Conservation (phyloP, 2,888 invertebrate genomes). For the Melipona beecheii region DNA sequence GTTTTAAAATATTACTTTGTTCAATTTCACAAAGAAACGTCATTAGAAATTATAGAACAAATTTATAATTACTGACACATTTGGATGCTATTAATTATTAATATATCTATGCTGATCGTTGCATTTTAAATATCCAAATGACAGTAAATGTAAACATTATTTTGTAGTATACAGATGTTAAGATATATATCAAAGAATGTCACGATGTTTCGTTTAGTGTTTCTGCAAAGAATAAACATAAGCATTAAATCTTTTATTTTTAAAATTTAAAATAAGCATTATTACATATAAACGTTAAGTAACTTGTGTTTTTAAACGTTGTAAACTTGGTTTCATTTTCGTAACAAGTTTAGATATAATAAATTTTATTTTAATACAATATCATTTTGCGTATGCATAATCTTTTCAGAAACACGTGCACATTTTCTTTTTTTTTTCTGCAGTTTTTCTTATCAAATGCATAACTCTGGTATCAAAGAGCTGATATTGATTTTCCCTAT, state of each 20-base stretch:
- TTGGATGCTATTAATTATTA: conserved; percentile 44
- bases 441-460: conserved; percentile 78
- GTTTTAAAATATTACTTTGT: conserved; percentile 58
- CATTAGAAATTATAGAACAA: conserved; percentile 51
- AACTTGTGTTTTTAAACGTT: conserved; percentile 31
- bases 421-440: conserved; percentile 64
- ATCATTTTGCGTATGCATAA: conserved; percentile 58
- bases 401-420: conserved; percentile 68
- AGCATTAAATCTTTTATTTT: conserved; percentile 27
- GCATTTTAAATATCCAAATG: conserved; percentile 56
- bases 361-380: conserved; percentile 29
- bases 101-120: conserved; percentile 58
- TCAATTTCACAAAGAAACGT: conserved; percentile 57
- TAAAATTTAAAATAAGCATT: conserved; percentile 8
- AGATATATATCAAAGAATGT: conserved; percentile 71
- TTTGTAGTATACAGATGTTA: conserved; percentile 57
- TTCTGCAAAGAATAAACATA: conserved; percentile 69
- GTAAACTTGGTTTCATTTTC: conserved; percentile 21
- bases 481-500: conserved; percentile 75
- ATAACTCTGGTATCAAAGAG: conserved; percentile 82
- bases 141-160: conserved; percentile 65
- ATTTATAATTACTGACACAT: conserved; percentile 53
- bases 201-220: conserved; percentile 64
- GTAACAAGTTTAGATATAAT: conserved; percentile 27
- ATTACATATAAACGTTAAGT: conserved; percentile 20